Evolutionary conservation across 2,113 vertebrate species (phyloP), one percentile per base, ranked within the genome.

Genomic region (Otocyon megalotis): DNA sequence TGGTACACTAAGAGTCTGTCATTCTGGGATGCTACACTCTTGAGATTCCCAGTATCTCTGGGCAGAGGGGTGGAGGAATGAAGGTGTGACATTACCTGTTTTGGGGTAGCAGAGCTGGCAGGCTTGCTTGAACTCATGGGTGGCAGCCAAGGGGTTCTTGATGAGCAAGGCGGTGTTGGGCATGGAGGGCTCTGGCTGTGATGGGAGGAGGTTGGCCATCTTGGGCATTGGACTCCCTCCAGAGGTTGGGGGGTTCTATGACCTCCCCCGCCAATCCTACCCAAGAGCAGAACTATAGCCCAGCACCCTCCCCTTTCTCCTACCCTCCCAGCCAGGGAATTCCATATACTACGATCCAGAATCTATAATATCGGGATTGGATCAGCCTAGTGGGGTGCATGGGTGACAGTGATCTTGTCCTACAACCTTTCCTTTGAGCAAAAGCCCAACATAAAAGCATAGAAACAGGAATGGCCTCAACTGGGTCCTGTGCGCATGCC

Each of bases 41-140:
- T 13, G 14, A 43, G 63, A 74, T 22, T n/a, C 77, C 54, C 2
- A 0, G 63, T 24, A 6, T 26, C 69, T n/a, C 54, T 3, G 54
- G 94, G 53, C 74, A 58, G 37, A 69, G 54, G 72, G 24, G 9
- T 24, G 0, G 60, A 15, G 26, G n/a, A 69, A 19, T 0, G 0
- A 5, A 60, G 17, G 26, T 0, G 19, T 4, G 0, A 0, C 35
- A 24, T 91, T 98, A 99, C 99, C 99, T 99, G 99, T 99, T 98
- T 99, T 99, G 65, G 99, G 99, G 94, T 99, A 99, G 98, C 99
- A 99, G 94, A 98, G 97, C 30, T 99, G 98, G 98, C 99, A 99
- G 89, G 99, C 99, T 98, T 99, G 99, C 98, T 99, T 99, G 98
- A 99, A 99, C 86, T 99, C 94, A 0, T 99, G 99, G 56, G 99